Conservation (phyloP, 2,797 vertebrate species). For the Catamblyrhynchus diadema region DNA sequence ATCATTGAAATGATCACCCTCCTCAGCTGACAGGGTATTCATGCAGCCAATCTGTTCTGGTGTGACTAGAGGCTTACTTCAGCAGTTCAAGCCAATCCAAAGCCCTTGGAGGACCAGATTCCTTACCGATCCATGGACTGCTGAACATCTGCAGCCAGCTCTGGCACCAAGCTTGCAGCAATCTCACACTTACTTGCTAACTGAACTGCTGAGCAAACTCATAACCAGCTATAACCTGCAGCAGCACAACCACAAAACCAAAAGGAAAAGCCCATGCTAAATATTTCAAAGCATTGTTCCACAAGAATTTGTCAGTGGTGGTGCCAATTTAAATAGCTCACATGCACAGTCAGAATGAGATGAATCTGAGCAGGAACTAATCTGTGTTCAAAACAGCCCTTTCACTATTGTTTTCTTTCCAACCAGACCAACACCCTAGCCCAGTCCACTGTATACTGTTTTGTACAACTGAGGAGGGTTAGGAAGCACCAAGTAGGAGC, state of each 20-base stretch:
- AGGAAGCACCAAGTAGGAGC: neutral
- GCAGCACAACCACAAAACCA: neutral
- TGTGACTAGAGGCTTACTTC: neutral
- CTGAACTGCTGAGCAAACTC: neutral
- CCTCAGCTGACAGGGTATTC: neutral
- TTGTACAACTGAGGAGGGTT: neutral
- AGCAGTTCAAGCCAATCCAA: neutral
- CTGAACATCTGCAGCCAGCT: neutral
- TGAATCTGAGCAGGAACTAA: neutral
- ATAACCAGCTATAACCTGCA: neutral
- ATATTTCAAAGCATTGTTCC: conserved; percentile 19
- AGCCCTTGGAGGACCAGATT: neutral
- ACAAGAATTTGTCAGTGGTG: conserved; percentile 21
- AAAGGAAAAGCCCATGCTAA: neutral
- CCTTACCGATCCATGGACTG: neutral
- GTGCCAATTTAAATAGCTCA: conserved; percentile 25
- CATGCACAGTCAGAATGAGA: neutral
- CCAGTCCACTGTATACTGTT: neutral
- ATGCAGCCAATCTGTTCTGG: neutral
- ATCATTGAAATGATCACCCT: neutral
- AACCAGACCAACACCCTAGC: neutral
- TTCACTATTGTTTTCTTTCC: neutral
- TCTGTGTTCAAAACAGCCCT: neutral
- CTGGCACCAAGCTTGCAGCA: neutral
- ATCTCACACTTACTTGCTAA: neutral